phyloP scores from a whole-genome alignment of 2,113 vertebrate species.

The Syngnathus floridae region DNA sequence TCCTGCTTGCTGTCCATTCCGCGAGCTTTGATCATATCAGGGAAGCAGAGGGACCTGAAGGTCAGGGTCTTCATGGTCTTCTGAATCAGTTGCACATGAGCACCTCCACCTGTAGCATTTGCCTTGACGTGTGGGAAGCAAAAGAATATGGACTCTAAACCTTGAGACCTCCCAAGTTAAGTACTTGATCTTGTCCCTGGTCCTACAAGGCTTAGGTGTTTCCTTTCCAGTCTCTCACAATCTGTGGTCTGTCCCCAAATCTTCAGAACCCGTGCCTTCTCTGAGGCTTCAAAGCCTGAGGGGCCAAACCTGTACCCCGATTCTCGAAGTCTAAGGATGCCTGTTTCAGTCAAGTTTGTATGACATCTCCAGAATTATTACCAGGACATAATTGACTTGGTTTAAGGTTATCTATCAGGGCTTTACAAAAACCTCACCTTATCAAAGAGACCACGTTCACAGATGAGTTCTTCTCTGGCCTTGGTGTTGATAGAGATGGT shows the following conservation, averaged over 20 bases:
- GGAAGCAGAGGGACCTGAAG: conserved; percentile 84
- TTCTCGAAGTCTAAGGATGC: background rate
- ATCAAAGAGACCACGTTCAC: conserved; percentile 92
- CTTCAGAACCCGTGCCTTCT: background rate
- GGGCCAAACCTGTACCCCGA: background rate
- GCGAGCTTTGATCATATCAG: conserved; percentile 78
- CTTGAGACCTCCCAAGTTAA: too few relatives aligned
- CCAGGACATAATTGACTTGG: background rate
- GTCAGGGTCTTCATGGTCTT: conserved; percentile 79
- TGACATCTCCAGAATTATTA: background rate
- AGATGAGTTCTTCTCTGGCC: conserved; percentile 94
- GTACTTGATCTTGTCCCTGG: background rate
- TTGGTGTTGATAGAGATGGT: conserved; percentile 98
- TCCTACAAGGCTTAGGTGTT: background rate
- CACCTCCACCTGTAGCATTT: conserved; percentile 92
- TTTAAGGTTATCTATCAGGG: background rate
- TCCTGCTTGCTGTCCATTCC: conserved; percentile 79
- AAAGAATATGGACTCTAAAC: background rate
- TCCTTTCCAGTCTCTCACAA: background rate
- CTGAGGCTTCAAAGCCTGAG: background rate
- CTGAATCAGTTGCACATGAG: conserved; percentile 88
- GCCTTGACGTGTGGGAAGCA: conserved; percentile 65
- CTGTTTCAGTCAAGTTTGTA: background rate
- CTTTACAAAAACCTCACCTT: conserved; percentile 72
- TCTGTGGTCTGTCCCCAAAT: background rate